Evolutionary conservation across 2,888 invertebrate genomes (phyloP), one percentile per base, ranked within the genome.

Genomic region (Timema cristinae): DNA sequence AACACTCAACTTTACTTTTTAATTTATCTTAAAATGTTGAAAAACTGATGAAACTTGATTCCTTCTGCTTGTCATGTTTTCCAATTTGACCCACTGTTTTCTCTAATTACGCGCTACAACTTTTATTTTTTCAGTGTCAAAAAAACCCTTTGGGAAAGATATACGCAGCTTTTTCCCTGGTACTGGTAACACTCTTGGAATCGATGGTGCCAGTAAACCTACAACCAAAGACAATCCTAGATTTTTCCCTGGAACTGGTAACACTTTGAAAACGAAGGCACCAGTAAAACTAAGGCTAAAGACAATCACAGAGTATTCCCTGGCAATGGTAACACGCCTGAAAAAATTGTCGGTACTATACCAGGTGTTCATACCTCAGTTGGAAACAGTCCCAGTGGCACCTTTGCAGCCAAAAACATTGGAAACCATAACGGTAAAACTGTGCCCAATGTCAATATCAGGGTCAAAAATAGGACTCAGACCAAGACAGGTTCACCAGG

Each of bases 201-300:
- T 68, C 51, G 68, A 76, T 77, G 70, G 66, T 56, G 72, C 16
- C 13, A 15, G 10, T 7, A 16, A 15, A 11, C 15, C 15, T 13
- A 68, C 16, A 7, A 16, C 32, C 6, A 56, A 48, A 54, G 74
- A 74, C 59, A 74, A 73, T 49, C 69, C 72, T 16, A 73, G 66
- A 15, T 74, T 71, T 56, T 67, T 73, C 67, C 71, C 68, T 63
- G 49, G 54, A 15, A 50, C 48, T 56, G 71, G 71, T 16, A 72
- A 77, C 78, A 15, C 77, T 79, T 72, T 75, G 78, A 77, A 59
- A 71, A 71, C 68, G n/a, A n/a, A n/a, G n/a, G n/a, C n/a, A 47
- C 49, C 13, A 49, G 16, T 15, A 59, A 13, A 13, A 16, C n/a
- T 32, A 49, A 5, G 13, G 10, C 15, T 8, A 70, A 50, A 66